A percentile compares a stretch with the other conserved stretches of the same genome.
Conservation (phyloP, 2,797 vertebrate genomes). For the Acrossocheilus fasciatus region DNA sequence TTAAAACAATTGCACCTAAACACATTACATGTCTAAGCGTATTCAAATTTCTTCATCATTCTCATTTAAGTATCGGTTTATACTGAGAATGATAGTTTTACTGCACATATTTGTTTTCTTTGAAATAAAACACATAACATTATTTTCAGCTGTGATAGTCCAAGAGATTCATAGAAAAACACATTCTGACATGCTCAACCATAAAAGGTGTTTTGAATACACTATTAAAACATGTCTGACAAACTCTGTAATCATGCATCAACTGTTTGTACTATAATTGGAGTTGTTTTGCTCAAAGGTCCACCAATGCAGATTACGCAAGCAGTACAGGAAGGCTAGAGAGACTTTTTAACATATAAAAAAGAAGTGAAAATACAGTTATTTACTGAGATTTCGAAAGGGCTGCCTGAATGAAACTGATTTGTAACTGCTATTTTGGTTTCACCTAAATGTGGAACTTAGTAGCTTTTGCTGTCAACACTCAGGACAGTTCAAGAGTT, state of each 20-base stretch:
- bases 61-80: neutral
- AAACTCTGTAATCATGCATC: slow-evolving; percentile 30
- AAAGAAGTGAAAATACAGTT: neutral
- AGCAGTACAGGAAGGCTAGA: neutral
- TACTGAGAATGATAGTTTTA: neutral
- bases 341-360: neutral
- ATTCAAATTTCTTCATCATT: neutral
- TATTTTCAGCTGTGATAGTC: neutral
- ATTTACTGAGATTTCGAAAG: slow-evolving; percentile 5
- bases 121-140: neutral
- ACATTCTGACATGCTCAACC: slow-evolving; percentile 1
- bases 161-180: slow-evolving; percentile 21
- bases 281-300: slow-evolving; percentile 23
- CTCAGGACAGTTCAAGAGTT: slow-evolving; percentile 19
- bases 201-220: neutral
- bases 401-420: neutral
- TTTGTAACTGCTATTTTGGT: neutral
- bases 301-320: neutral
- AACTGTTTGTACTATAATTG: slow-evolving; percentile 14
- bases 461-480: neutral
- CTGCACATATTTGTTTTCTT: neutral
- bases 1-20: slow-evolving; percentile 14
- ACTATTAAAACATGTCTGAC: slow-evolving; percentile 2
- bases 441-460: neutral
- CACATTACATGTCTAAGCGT: neutral